Percentiles rank a stretch among this genome's conserved stretches.
Evolutionary conservation across 2,113 vertebrate species (phyloP).

Genomic region (Rhombomys opimus): DNA sequence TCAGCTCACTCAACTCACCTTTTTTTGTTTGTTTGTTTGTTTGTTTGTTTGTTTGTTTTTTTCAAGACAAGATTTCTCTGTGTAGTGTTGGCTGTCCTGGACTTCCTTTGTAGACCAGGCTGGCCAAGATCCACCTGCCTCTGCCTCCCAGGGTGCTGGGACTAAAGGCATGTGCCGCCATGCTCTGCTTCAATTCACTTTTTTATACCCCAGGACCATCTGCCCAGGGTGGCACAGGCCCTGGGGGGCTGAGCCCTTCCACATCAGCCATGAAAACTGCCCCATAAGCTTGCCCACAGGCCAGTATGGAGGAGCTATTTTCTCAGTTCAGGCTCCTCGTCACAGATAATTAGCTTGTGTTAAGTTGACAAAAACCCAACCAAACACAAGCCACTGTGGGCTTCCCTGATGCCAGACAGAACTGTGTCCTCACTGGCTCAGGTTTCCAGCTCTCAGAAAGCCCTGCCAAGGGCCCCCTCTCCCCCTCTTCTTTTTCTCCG

Average conservation of each 20-base stretch:
- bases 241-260: not conserved
- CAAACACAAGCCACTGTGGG: not conserved
- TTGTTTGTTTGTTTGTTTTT: too few relatives aligned
- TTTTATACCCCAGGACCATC: not conserved
- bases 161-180: too few relatives aligned
- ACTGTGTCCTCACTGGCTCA: not conserved
- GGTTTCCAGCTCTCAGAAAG: not conserved
- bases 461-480: not conserved
- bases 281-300: not conserved
- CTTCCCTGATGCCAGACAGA: not conserved
- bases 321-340: not conserved
- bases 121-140: too few relatives aligned
- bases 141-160: too few relatives aligned
- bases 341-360: not conserved
- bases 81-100: too few relatives aligned
- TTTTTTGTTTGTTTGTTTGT: too few relatives aligned
- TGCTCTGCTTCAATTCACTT: not conserved
- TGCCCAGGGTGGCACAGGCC: not conserved
- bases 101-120: too few relatives aligned
- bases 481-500: not conserved
- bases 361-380: not conserved
- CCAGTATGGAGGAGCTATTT: not conserved
- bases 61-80: too few relatives aligned
- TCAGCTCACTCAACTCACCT: not conserved
- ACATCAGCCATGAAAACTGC: not conserved